A percentile compares a stretch with the other conserved stretches of the same genome.
Evolutionary conservation across 2,888 invertebrate species (phyloP).

Genomic region (Chloromyia formosa): DNA sequence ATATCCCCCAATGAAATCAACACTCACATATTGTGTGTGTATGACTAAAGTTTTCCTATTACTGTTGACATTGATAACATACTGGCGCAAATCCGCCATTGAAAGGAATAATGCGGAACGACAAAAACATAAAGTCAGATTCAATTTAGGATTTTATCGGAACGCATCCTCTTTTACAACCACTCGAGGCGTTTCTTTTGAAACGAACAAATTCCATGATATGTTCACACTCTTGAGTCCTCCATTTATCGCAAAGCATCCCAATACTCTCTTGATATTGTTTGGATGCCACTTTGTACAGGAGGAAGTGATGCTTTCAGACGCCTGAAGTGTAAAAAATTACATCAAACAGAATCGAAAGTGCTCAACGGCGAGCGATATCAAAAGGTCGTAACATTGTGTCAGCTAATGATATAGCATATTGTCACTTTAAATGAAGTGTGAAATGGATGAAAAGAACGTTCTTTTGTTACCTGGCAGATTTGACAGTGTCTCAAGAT

Average conservation of each 20-base stretch:
- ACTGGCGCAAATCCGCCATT: background rate
- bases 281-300: background rate
- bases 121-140: slow-evolving; percentile 24
- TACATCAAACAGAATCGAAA: slow-evolving; percentile 35
- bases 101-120: slow-evolving; percentile 8
- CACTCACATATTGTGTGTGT: no score
- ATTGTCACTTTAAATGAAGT: slow-evolving; percentile 35
- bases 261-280: slow-evolving; percentile 4
- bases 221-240: background rate
- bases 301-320: slow-evolving; percentile 16
- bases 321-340: slow-evolving; percentile 21
- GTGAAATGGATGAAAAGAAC: background rate
- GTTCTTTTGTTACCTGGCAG: background rate
- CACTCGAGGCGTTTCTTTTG: slow-evolving; percentile 30
- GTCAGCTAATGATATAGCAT: slow-evolving; percentile 18
- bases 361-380: slow-evolving; percentile 19
- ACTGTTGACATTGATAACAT: no score
- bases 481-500: background rate
- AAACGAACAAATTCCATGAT: background rate
- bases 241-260: background rate
- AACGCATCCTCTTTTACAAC: slow-evolving; percentile 34
- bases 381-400: slow-evolving; percentile 26
- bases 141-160: slow-evolving; percentile 42
- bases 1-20: no score
- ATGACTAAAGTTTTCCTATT: no score